Evolutionary conservation across 2,797 vertebrate genomes (phyloP).

Genomic region (Channallabes apus): DNA sequence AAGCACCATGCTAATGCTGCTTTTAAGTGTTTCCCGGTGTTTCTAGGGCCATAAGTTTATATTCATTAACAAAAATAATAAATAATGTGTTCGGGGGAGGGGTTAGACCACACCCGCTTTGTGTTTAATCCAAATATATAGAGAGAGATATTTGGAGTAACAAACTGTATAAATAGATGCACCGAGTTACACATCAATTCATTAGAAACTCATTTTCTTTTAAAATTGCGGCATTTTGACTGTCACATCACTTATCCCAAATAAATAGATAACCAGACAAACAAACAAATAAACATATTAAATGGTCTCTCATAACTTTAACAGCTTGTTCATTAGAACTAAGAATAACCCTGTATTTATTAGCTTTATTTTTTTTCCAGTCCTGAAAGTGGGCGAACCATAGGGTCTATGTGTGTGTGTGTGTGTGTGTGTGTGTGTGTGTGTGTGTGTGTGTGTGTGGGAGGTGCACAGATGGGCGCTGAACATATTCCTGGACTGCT

Average conservation of each 20-base stretch:
- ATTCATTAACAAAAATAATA: not conserved
- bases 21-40: not conserved
- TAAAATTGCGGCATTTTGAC: not conserved
- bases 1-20: not conserved
- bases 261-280: too few relatives aligned
- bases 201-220: not conserved
- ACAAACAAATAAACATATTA: not conserved
- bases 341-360: not conserved
- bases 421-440: slow-evolving; percentile 25
- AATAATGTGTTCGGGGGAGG: not conserved
- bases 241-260: not conserved
- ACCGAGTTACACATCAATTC: not conserved
- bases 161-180: not conserved
- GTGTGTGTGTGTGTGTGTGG: slow-evolving; percentile 16
- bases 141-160: not conserved
- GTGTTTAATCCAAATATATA: not conserved
- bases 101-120: not conserved
- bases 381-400: not conserved
- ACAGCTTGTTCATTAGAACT: not conserved
- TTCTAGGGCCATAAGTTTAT: not conserved
- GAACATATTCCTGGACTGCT: slow-evolving; percentile 20
- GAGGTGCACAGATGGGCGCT: slow-evolving; percentile 32
- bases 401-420: slow-evolving; percentile 13
- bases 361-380: slow-evolving; percentile 13
- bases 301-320: not conserved